phyloP scores from a whole-genome alignment of 2,113 vertebrate species.

The Parotia lawesii region DNA sequence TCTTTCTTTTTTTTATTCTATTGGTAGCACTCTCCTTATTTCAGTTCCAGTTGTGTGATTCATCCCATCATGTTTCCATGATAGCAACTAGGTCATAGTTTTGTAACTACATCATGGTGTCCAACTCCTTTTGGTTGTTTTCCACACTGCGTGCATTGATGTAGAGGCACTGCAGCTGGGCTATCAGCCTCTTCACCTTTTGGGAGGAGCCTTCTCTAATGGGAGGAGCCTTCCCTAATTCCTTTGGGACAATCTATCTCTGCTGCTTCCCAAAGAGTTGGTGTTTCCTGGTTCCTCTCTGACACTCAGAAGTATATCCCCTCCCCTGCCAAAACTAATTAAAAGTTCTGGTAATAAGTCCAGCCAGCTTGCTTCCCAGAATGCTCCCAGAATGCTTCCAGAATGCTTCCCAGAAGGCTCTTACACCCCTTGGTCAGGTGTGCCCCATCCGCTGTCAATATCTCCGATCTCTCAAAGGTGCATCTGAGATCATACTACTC shows the following conservation, averaged over 20 bases:
- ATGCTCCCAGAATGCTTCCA: background rate
- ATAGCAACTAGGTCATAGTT: background rate
- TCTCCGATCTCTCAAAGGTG: background rate
- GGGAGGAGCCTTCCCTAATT: background rate
- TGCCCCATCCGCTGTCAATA: accelerated
- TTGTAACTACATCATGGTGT: background rate
- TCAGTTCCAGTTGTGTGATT: background rate
- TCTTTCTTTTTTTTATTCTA: background rate
- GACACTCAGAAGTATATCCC: background rate
- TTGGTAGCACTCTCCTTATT: background rate
- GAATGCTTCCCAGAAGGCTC: background rate
- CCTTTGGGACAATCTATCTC: background rate
- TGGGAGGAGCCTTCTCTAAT: background rate
- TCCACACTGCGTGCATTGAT: accelerated
- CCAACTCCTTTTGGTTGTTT: background rate
- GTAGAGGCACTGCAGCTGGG: background rate
- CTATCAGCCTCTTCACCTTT: accelerated
- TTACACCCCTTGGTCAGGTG: no score
- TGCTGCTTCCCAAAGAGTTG: background rate
- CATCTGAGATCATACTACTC: accelerated
- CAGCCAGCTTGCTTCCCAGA: background rate
- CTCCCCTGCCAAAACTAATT: background rate
- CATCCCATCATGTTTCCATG: background rate
- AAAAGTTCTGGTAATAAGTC: background rate
- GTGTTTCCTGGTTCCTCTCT: background rate